These are phyloP conservation scores for Notolepis coatsorum DNA, from an alignment of 2,797 vertebrate genomes.

Conservation along the genomic window DNA sequence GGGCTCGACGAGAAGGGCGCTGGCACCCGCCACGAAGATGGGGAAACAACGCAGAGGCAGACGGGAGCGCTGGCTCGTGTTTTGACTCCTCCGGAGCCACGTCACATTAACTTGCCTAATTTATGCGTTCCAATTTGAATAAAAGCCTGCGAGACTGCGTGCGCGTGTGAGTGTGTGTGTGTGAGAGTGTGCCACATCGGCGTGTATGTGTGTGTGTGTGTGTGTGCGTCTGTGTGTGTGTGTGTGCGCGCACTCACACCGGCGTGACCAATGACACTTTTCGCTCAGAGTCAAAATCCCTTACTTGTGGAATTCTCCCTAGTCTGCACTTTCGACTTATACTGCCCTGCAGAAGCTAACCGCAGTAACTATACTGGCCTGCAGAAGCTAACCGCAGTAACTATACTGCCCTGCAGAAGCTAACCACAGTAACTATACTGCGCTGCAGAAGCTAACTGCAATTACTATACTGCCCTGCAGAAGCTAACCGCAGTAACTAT, in stretches of 20 bases:
- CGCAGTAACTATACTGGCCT: no score
- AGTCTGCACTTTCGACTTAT: constrained; percentile 60
- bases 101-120: constrained; percentile 57
- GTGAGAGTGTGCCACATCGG: constrained; percentile 30
- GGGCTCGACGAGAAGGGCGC: no score
- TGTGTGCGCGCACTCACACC: constrained; percentile 23
- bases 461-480: no score
- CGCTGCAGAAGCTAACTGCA: no score
- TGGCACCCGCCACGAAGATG: not conserved
- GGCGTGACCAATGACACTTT: constrained; percentile 32
- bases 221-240: constrained; percentile 5
- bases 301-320: constrained; percentile 17
- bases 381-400: no score
- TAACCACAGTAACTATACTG: no score
- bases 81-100: constrained; percentile 30
- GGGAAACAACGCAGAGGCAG: constrained; percentile 24
- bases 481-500: no score
- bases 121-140: constrained; percentile 74
- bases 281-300: constrained; percentile 9
- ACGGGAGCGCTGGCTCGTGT: constrained; percentile 28
- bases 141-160: constrained; percentile 54
- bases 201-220: constrained; percentile 41
- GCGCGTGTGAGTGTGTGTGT: constrained; percentile 10
- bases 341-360: no score
- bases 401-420: no score